Evolutionary conservation across 2,113 vertebrate species (phyloP), one percentile per base, ranked within the genome.

Genomic region (Odocoileus virginianus): DNA sequence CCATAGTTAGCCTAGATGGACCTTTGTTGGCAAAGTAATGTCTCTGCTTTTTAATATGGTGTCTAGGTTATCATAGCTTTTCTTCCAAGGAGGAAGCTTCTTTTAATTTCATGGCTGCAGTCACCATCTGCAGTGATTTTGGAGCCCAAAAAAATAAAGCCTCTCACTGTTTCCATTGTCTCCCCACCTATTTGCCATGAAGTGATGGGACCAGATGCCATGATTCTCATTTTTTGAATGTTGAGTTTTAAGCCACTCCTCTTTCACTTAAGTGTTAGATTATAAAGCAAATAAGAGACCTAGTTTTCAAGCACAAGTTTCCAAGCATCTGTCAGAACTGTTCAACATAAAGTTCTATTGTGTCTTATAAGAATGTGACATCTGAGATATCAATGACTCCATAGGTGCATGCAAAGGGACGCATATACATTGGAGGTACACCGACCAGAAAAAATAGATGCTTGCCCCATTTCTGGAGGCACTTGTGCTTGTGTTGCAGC

Each of bases 321-420:
- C 52, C 33, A 94, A 92, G 58, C 25, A 60, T 89, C 47, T 85
- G 61, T 97, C 60, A 79, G 3, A 82, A 45, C 27, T 83, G 27
- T 12, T 16, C 78, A 55, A 50, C 40, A 93, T 30, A 86, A 92
- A 27, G 67, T 74, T 74, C 60, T 11, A 86, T 83, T 30, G 61
- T 76, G 28, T 83, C 27, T 64, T 64, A 67, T 61, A 67, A 91
- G 55, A 91, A 79, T 25, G 30, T 96, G 43, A 23, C 43, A 9
- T 91, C 86, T 61, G 15, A 89, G 64, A 85, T 57, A 94, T 74
- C 61, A 95, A 95, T 43, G 86, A 81, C 64, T 97, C 87, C 55
- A 21, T 45, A 79, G 60, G 43, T n/a, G 7, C 15, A 52, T 36
- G 76, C 84, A 58, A 89, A 94, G 13, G 30, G n/a, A 67, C 0